Conservation (phyloP, 2,888 invertebrate species). For the Pelosia muscerda region DNA sequence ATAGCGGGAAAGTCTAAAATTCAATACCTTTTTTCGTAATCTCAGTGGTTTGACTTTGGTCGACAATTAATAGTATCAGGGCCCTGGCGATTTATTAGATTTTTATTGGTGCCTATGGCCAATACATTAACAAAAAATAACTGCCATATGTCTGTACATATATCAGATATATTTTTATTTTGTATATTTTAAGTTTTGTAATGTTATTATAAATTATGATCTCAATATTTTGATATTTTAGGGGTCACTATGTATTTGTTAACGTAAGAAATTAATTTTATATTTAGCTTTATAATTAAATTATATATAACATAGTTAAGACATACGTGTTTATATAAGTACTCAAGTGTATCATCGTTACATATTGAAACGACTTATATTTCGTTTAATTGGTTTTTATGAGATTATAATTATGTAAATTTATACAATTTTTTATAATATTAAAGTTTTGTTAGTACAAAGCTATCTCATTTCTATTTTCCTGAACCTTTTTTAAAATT, state of each 20-base stretch:
- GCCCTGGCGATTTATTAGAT: neutral
- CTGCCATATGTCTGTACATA: neutral
- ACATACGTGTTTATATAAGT: neutral
- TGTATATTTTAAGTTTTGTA: neutral
- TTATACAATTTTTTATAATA: neutral
- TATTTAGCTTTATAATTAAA: neutral
- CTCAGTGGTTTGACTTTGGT: too few species aligned
- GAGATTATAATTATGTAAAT: neutral
- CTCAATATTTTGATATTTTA: neutral
- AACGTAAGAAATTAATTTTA: neutral
- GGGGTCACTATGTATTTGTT: neutral
- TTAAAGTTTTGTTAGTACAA: conserved; percentile 10
- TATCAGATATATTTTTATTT: too few species aligned
- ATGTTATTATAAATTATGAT: conserved; percentile 5
- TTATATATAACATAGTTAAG: neutral
- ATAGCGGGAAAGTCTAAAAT: too few species aligned
- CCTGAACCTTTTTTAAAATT: too few species aligned
- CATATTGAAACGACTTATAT: neutral
- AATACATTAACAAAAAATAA: neutral
- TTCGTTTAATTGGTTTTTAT: neutral
- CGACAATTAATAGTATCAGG: too few species aligned
- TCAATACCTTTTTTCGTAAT: too few species aligned
- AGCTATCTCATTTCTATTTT: neutral
- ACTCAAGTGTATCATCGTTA: too few species aligned
- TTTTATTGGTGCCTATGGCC: neutral